These are phyloP conservation scores for Netelia virgata DNA, from an alignment of 2,888 invertebrate species.

Conservation along the genomic window DNA sequence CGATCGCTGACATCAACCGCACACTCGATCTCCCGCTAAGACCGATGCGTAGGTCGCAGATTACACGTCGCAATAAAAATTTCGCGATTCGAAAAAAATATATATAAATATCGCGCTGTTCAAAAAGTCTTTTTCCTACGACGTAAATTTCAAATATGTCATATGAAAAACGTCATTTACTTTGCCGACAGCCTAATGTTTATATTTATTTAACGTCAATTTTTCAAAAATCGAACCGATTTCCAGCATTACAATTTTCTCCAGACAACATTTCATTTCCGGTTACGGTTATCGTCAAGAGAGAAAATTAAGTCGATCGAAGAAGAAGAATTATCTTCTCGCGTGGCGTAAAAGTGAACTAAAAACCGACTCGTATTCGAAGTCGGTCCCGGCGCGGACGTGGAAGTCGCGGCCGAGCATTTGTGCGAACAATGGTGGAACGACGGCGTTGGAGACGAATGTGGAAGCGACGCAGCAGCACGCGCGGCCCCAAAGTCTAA, in stretches of 20 bases:
- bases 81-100: too few species aligned
- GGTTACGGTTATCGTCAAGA: not conserved
- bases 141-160: too few species aligned
- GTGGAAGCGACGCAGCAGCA: conserved; percentile 53
- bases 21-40: conserved; percentile 13
- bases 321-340: conserved; percentile 19
- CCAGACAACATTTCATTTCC: not conserved
- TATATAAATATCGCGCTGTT: too few species aligned
- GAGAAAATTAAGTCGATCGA: conserved; percentile 36
- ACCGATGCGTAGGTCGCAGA: conserved; percentile 17
- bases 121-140: too few species aligned
- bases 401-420: conserved; percentile 77
- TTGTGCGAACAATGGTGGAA: conserved; percentile 79
- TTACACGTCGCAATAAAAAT: too few species aligned
- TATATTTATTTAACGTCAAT: too few species aligned
- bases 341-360: conserved; percentile 30
- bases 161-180: too few species aligned
- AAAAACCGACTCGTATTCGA: conserved; percentile 49
- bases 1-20: conserved; percentile 42
- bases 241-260: too few species aligned
- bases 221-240: too few species aligned
- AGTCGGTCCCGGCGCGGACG: conserved; percentile 80
- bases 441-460: conserved; percentile 47
- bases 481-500: conserved; percentile 61
- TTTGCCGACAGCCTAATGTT: too few species aligned